Percentiles rank a stretch among this genome's conserved stretches.
These are phyloP conservation scores for Drosophila fungiperda DNA, from an alignment of 2,888 invertebrate genomes.

Conservation along the genomic window DNA sequence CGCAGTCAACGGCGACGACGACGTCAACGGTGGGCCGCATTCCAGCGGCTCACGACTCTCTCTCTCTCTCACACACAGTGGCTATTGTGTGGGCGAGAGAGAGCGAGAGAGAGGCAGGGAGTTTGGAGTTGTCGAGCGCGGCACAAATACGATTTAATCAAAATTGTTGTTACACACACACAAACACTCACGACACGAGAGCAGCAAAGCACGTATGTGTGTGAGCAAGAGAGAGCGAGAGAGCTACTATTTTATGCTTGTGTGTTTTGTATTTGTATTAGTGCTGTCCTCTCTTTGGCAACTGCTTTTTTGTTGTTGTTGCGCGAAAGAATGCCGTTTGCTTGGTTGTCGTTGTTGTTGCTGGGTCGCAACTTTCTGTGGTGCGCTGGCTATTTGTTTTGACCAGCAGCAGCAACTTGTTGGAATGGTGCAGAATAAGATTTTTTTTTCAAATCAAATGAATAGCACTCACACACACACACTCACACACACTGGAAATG, in stretches of 20 bases:
- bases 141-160: constrained; percentile 76
- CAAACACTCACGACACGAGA: constrained; percentile 26
- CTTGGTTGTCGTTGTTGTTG: constrained; percentile 72
- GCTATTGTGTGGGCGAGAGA: constrained; percentile 51
- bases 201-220: constrained; percentile 13
- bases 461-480: constrained; percentile 26
- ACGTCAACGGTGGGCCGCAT: constrained; percentile 65
- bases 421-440: constrained; percentile 56
- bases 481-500: constrained; percentile 48
- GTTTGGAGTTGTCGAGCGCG: constrained; percentile 38
- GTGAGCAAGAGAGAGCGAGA: constrained; percentile 24
- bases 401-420: constrained; percentile 77
- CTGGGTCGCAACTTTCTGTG: constrained; percentile 73
- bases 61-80: constrained; percentile 16
- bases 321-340: constrained; percentile 83
- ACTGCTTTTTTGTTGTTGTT: constrained; percentile 79
- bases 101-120: constrained; percentile 17
- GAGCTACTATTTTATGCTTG: constrained; percentile 39
- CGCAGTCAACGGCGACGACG: constrained; percentile 66
- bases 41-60: constrained; percentile 62
- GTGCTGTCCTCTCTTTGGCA: constrained; percentile 65
- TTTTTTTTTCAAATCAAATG: constrained; percentile 37
- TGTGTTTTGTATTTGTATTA: constrained; percentile 36
- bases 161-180: constrained; percentile 51
- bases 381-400: constrained; percentile 61